Evolutionary conservation across 2,797 vertebrate genomes (phyloP).

Genomic region (Pogonophryne albipinna): DNA sequence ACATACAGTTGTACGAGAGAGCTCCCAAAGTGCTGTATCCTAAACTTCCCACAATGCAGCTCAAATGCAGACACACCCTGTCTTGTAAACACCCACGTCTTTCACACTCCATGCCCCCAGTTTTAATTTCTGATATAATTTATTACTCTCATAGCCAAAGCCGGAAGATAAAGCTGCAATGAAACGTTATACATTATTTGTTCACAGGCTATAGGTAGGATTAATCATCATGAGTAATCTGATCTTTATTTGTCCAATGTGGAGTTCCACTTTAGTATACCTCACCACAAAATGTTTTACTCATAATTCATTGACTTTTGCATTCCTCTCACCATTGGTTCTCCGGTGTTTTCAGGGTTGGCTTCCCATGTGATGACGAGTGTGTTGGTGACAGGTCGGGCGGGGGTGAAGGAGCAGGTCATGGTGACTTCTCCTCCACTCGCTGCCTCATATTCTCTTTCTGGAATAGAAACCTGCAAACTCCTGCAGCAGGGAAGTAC

Average conservation of each 20-base stretch:
- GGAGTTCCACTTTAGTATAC: not conserved
- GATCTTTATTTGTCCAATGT: not conserved
- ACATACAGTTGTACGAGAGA: not conserved
- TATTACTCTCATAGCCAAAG: not conserved
- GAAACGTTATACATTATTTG: not conserved
- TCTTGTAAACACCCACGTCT: not conserved
- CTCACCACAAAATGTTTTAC: not conserved
- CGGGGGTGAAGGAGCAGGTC: conserved; percentile 77
- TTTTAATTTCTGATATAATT: conserved; percentile 10
- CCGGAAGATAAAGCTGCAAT: not conserved
- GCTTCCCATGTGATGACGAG: conserved; percentile 73
- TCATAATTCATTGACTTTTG: not conserved
- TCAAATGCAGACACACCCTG: not conserved
- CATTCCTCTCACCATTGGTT: conserved; percentile 66
- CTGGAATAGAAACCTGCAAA: conserved; percentile 75
- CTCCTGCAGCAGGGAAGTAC: conserved; percentile 71
- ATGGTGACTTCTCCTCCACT: conserved; percentile 75
- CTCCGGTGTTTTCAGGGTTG: conserved; percentile 10
- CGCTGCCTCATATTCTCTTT: conserved; percentile 63
- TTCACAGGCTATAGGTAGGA: not conserved
- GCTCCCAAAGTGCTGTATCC: not conserved
- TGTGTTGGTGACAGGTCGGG: rapidly evolving
- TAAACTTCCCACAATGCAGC: conserved; percentile 2
- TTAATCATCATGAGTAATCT: not conserved
- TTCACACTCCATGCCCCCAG: not conserved